phyloP scores from a whole-genome alignment of 2,797 vertebrate species.

The Stomatorhinus walkeri region DNA sequence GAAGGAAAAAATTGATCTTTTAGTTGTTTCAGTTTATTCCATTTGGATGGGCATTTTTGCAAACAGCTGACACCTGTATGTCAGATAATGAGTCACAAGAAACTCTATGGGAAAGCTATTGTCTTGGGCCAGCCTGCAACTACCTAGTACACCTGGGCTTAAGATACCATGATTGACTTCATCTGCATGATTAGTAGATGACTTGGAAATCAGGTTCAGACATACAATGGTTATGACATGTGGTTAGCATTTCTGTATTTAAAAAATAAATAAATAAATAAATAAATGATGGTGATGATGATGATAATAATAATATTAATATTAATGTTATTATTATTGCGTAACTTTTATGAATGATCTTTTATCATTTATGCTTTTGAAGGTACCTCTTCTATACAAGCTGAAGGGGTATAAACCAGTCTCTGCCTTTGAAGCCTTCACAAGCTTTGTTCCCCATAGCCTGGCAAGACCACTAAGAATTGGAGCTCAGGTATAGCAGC shows the following conservation, averaged over 20 bases:
- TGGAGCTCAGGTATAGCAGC: slow-evolving; percentile 41
- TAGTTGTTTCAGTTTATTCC: not conserved
- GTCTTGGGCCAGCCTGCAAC: not conserved
- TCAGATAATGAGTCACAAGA: not conserved
- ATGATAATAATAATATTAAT: not conserved
- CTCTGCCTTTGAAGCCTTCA: slow-evolving; percentile 47
- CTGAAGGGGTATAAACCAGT: slow-evolving; percentile 54
- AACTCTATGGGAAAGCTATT: not conserved
- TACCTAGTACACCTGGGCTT: not conserved
- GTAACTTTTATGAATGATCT: not conserved
- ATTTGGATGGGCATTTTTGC: not conserved
- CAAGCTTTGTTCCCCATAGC: slow-evolving; percentile 34
- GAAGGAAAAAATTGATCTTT: not conserved
- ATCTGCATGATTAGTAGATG: not conserved
- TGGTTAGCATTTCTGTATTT: not conserved
- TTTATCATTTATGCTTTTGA: not conserved
- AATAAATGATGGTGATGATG: not conserved
- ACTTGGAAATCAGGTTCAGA: not conserved
- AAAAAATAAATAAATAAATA: not conserved
- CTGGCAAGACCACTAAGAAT: slow-evolving; percentile 47
- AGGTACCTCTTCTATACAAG: slow-evolving; percentile 61
- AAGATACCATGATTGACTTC: not conserved
- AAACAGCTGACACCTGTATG: not conserved
- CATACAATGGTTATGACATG: not conserved
- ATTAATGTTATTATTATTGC: not conserved